Base-by-base conservation (phyloP, 2,888 invertebrate species). In the Alloscopus bannaensis region DNA sequence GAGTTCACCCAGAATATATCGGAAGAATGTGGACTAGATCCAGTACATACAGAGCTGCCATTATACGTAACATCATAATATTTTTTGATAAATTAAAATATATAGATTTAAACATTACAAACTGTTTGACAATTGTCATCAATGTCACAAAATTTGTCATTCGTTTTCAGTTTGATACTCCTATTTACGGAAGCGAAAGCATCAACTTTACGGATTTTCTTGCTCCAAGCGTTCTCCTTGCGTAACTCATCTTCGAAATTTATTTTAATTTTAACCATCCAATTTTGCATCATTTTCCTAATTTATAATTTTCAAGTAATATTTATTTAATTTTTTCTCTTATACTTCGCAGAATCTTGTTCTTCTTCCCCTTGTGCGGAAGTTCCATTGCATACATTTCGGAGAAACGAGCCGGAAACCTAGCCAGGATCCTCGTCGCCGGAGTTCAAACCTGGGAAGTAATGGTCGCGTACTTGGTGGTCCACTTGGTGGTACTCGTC, bases 201-300 rank as follows among this genome's bases (percentile, higher is more conserved):
- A 96, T 97, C 4, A 95, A 94, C 16, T 97, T 97, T 88, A 97
- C 96, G 0, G 96, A 97, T 88, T 98, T 97, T 89, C 97, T 97
- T 72, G 97, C 97, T 16, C 97, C 97, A 47, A 97, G 97, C 84
- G 96, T 97, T 82, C 96, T 97, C 86, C 90, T 97, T 85, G 95
- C 95, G 95, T 95, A 89, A 93, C 93, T 90, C 4, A 18, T 16
- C 36, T 3, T n/a, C 31, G 8, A 36, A 28, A 50, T 26, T 62
- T 31, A 1, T 52, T 65, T 52, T n/a, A 52, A 16, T 52, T 22
- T 26, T 55, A 29, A 52, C 42, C 11, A 18, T 3, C 18, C 16
- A 18, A 50, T 1, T 16, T 26, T 16, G 16, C 24, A 24, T 52
- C 3, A 20, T 22, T 52, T 52, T 22, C 22, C 6, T 22, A 20